phyloP scores from a whole-genome alignment of 1,140 invertebrate genomes.

The Psix sp. region DNA sequence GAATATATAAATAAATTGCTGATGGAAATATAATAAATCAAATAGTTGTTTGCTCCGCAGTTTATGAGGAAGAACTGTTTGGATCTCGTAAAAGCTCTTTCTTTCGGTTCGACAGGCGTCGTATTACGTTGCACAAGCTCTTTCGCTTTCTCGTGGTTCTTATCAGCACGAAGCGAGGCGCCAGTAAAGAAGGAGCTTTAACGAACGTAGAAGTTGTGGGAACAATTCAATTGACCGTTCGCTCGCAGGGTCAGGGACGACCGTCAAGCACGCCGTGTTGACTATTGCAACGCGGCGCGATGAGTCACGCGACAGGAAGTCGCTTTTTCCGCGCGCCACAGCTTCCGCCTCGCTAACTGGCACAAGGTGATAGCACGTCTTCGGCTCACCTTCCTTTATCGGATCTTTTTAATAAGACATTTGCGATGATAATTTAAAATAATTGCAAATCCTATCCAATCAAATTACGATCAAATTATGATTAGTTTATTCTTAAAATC shows the following conservation, averaged over 20 bases:
- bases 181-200: constrained; percentile 47
- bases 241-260: constrained; percentile 56
- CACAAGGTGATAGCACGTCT: constrained; percentile 67
- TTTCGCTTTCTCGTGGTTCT: constrained; percentile 37
- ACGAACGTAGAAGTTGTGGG: constrained; percentile 54
- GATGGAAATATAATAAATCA: too few species aligned
- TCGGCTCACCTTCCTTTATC: constrained; percentile 9
- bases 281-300: constrained; percentile 45
- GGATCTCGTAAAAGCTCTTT: too few species aligned
- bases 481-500: too few species aligned
- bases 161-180: constrained; percentile 42
- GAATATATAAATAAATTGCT: too few species aligned
- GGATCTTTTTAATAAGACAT: neutral
- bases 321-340: constrained; percentile 60
- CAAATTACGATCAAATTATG: too few species aligned
- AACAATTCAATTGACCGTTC: constrained; percentile 60
- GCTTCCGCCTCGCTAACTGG: constrained; percentile 65
- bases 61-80: too few species aligned
- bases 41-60: too few species aligned
- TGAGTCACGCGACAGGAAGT: constrained; percentile 71
- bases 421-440: neutral
- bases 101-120: constrained; percentile 14
- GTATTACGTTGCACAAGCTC: constrained; percentile 10
- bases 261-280: constrained; percentile 41
- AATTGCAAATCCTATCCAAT: too few species aligned